Conservation (phyloP, 2,888 invertebrate species). For the Drosophila affinis region DNA sequence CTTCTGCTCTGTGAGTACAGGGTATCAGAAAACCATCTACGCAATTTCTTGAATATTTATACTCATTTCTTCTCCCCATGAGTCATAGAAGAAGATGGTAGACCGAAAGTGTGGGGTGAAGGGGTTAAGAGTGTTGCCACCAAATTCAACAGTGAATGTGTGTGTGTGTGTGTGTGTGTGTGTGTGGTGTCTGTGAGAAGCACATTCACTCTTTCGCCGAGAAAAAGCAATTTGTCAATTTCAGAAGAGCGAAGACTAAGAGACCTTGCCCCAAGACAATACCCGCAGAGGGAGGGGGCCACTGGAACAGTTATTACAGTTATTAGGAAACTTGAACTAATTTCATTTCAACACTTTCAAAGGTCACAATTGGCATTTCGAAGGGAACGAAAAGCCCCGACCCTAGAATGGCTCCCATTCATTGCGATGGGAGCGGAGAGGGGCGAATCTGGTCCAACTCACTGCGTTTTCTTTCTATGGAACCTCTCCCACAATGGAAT, state of each 20-base stretch:
- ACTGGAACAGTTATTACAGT: constrained; percentile 22
- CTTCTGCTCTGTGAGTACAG: background rate
- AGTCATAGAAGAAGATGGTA: constrained; percentile 20
- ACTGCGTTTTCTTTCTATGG: background rate
- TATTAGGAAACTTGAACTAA: constrained; percentile 21
- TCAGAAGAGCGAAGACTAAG: constrained; percentile 31
- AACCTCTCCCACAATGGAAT: background rate
- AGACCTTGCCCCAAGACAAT: constrained; percentile 35
- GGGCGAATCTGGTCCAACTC: background rate
- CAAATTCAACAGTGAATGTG: constrained; percentile 9
- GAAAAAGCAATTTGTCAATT: constrained; percentile 43
- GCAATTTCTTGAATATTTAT: constrained; percentile 36
- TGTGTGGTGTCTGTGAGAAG: constrained; percentile 3
- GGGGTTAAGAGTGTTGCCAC: constrained; percentile 25
- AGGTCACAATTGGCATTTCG: constrained; percentile 11
- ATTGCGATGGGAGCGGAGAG: too few species aligned
- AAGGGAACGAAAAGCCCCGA: background rate
- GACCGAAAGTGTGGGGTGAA: background rate
- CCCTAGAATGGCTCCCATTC: background rate
- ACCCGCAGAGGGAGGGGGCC: background rate
- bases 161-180: background rate
- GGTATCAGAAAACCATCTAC: constrained; percentile 30
- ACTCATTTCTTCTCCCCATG: constrained; percentile 26
- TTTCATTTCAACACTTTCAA: constrained; percentile 36
- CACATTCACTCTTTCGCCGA: constrained; percentile 6